These are phyloP conservation scores for Cheilinus undulatus DNA, from an alignment of 2,113 vertebrate species.

Conservation along the genomic window DNA sequence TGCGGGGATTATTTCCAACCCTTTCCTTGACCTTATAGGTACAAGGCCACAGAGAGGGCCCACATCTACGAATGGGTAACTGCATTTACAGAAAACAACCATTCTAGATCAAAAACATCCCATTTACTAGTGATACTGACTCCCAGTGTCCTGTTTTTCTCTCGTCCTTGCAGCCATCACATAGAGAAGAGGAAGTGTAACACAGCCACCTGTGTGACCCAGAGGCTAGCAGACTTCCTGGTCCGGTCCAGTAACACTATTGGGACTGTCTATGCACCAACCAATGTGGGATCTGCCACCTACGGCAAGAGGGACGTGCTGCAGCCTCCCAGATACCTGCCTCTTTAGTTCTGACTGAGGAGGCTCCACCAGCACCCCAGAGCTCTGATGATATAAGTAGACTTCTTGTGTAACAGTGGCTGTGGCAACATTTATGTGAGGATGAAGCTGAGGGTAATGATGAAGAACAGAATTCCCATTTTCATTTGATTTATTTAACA, in stretches of 20 bases:
- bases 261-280: constrained; percentile 84
- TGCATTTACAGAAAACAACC: neutral
- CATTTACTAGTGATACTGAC: neutral
- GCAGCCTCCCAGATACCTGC: constrained; percentile 64
- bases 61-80: constrained; percentile 81
- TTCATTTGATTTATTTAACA: constrained; percentile 48
- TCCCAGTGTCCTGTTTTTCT: neutral
- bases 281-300: constrained; percentile 88
- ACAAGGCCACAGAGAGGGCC: constrained; percentile 70
- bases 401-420: constrained; percentile 49
- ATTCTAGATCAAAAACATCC: neutral
- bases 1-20: constrained; percentile 75
- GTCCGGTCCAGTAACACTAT: constrained; percentile 87
- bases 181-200: constrained; percentile 90
- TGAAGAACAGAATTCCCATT: constrained; percentile 27
- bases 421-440: constrained; percentile 17
- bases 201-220: constrained; percentile 90
- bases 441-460: constrained; percentile 2
- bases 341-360: constrained; percentile 74
- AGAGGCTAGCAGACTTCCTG: constrained; percentile 90
- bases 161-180: constrained; percentile 76
- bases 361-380: constrained; percentile 4
- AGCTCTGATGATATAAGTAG: constrained; percentile 42
- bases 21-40: constrained; percentile 70
- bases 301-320: constrained; percentile 88